phyloP scores from a whole-genome alignment of 2,797 vertebrate species.

The Momotus momota region DNA sequence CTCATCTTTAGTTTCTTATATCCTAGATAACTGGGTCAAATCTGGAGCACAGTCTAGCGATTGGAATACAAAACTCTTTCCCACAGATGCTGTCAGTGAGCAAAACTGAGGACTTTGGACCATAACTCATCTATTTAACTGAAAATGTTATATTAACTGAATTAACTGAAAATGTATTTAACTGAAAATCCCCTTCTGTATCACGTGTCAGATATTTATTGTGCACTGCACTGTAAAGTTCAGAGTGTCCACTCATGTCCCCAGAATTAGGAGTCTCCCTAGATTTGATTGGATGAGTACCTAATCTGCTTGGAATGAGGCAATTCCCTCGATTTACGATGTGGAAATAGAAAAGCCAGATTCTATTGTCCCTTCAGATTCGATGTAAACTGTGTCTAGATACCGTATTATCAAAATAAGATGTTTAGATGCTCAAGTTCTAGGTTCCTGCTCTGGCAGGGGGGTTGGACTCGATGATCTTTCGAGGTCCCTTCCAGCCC shows the following conservation, averaged over 20 bases:
- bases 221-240: neutral
- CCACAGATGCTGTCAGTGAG: neutral
- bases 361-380: neutral
- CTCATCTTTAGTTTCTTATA: neutral
- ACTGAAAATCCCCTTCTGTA: neutral
- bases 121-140: neutral
- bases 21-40: neutral
- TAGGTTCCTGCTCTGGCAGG: too few relatives aligned
- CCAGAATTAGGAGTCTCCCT: neutral
- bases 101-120: neutral
- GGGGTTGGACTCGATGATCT: too few relatives aligned
- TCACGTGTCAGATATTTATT: neutral
- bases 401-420: neutral
- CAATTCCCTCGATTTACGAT: neutral
- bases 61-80: neutral
- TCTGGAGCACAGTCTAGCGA: neutral
- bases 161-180: neutral
- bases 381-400: neutral
- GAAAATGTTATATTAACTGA: too few relatives aligned
- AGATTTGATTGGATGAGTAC: neutral
- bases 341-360: neutral
- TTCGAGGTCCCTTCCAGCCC: too few relatives aligned
- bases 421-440: neutral
- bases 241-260: neutral
- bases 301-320: neutral